A percentile compares a stretch with the other conserved stretches of the same genome.
Evolutionary conservation across 2,113 vertebrate species (phyloP).

Genomic region (Hemiprocne comata): DNA sequence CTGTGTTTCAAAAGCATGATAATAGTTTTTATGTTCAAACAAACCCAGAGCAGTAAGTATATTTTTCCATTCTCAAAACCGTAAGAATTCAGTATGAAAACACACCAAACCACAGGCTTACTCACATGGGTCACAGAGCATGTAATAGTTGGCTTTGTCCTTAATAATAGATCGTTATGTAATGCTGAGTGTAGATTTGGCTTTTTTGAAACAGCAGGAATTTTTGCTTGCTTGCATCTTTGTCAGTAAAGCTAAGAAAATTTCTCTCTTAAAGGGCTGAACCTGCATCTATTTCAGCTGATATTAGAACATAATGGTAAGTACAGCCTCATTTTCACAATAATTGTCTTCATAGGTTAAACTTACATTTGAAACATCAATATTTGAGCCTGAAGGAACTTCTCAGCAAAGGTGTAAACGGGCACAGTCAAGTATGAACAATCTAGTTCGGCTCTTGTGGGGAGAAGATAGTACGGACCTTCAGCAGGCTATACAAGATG

Average conservation of each 20-base stretch:
- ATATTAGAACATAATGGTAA: background rate
- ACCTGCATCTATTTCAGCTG: background rate
- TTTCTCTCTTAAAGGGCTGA: background rate
- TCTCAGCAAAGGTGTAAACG: conserved; percentile 53
- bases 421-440: conserved; percentile 74
- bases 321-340: background rate
- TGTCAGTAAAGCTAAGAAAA: background rate
- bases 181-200: background rate
- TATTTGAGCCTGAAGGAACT: conserved; percentile 60
- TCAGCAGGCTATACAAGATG: conserved; percentile 78
- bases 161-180: conserved; percentile 11
- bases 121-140: conserved; percentile 1
- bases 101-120: conserved; percentile 49
- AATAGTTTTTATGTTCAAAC: background rate
- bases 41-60: background rate
- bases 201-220: conserved; percentile 28
- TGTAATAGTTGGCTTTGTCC: conserved; percentile 48
- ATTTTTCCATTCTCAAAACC: conserved; percentile 40
- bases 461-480: conserved; percentile 78
- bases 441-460: conserved; percentile 87
- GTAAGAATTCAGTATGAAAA: conserved; percentile 28
- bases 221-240: conserved; percentile 2
- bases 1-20: background rate
- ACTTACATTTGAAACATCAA: conserved; percentile 88
- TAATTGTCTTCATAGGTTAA: conserved; percentile 82